Conservation (phyloP, 2,113 vertebrate genomes). For the Corythaixoides concolor region DNA sequence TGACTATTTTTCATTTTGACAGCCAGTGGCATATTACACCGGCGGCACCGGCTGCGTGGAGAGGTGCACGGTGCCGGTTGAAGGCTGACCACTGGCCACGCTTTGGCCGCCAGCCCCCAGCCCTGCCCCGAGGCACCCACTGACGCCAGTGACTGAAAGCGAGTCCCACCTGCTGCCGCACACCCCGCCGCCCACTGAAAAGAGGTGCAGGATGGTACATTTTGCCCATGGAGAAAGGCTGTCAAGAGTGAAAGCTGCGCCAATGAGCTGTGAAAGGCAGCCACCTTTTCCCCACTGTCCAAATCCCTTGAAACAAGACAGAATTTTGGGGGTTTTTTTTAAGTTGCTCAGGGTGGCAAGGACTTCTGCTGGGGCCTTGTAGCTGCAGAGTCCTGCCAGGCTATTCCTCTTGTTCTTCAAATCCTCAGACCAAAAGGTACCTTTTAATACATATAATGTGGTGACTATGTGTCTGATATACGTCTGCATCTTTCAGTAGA, state of each 20-base stretch:
- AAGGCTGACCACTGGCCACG: background rate
- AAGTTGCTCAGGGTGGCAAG: background rate
- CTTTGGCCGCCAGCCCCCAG: background rate
- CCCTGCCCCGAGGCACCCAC: background rate
- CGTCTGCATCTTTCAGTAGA: background rate
- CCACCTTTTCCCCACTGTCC: background rate
- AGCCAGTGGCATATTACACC: background rate
- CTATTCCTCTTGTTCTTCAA: background rate
- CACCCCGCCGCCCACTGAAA: accelerated
- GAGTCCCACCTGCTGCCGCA: background rate
- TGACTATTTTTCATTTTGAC: background rate
- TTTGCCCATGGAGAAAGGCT: background rate
- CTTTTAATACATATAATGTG: background rate
- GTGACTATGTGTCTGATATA: background rate
- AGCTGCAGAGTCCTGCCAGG: background rate
- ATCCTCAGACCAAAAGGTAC: background rate
- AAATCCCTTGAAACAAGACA: background rate
- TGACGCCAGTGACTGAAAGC: accelerated
- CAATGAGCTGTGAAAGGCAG: background rate
- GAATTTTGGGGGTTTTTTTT: background rate
- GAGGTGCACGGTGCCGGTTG: background rate
- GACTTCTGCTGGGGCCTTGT: background rate
- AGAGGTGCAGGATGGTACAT: background rate
- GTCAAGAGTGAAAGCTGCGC: background rate
- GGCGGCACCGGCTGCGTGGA: background rate